A percentile compares a stretch with the other conserved stretches of the same genome.
Conservation (phyloP, 1,140 invertebrate genomes). For the Branchinecta lynchi region DNA sequence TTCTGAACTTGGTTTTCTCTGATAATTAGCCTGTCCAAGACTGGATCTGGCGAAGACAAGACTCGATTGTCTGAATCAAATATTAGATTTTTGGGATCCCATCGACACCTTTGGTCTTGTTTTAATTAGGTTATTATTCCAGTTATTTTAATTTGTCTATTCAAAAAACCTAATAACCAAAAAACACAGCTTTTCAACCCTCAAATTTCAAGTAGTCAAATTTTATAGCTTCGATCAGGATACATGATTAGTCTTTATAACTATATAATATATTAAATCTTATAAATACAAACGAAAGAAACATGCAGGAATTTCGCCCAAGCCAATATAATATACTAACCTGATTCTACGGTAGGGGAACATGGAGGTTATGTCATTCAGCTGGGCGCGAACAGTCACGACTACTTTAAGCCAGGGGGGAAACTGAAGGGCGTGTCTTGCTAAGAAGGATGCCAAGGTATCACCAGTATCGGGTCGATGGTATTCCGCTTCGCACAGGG, state of each 20-base stretch:
- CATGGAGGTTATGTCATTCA: slow-evolving; percentile 62
- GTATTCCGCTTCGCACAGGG: slow-evolving; percentile 87
- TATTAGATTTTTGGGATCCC: too few relatives aligned
- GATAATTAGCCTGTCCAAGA: too few relatives aligned
- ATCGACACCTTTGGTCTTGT: too few relatives aligned
- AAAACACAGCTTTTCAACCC: too few relatives aligned
- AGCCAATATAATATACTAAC: slow-evolving; percentile 22
- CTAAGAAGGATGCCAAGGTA: slow-evolving; percentile 75
- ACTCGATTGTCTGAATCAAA: too few relatives aligned
- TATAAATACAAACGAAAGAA: not conserved
- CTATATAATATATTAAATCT: not conserved
- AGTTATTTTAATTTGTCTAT: too few relatives aligned
- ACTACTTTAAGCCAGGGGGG: slow-evolving; percentile 81
- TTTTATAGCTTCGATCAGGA: too few relatives aligned
- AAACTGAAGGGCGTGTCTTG: slow-evolving; percentile 61
- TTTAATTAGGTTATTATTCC: too few relatives aligned
- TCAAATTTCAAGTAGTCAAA: too few relatives aligned
- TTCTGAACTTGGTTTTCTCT: too few relatives aligned
- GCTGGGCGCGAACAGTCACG: slow-evolving; percentile 66
- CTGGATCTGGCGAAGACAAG: too few relatives aligned
- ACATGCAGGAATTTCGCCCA: not conserved
- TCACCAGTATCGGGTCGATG: slow-evolving; percentile 81
- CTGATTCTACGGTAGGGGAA: slow-evolving; percentile 51
- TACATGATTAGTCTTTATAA: not conserved
- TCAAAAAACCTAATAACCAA: too few relatives aligned